phyloP scores from a whole-genome alignment of 2,113 vertebrate species.

The Monopterus albus region DNA sequence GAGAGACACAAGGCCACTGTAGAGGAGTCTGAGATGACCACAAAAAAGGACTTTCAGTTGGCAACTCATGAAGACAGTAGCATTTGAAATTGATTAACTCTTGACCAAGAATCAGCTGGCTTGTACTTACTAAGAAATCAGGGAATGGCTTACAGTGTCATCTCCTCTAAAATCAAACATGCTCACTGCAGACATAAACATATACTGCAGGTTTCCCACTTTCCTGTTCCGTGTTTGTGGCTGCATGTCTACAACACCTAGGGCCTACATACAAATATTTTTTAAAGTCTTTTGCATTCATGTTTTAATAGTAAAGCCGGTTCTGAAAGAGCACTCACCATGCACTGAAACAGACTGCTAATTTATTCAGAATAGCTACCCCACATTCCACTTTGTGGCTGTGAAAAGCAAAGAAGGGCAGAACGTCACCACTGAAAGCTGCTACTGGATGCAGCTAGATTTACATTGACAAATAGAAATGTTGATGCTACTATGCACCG shows the following conservation, averaged over 20 bases:
- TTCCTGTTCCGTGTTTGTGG: not conserved
- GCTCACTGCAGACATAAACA: not conserved
- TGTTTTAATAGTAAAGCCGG: slow-evolving; percentile 36
- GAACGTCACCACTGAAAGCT: slow-evolving; percentile 58
- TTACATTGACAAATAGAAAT: not conserved
- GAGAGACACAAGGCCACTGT: no score
- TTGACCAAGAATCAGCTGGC: not conserved
- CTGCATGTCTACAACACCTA: not conserved
- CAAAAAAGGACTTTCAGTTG: not conserved
- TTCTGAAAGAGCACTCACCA: slow-evolving; percentile 43
- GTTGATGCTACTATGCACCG: no score
- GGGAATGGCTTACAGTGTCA: not conserved
- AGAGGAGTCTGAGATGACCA: not conserved
- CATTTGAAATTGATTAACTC: not conserved
- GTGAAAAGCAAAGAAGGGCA: slow-evolving; percentile 8
- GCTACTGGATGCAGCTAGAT: slow-evolving; percentile 44
- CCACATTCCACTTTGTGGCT: slow-evolving; percentile 16
- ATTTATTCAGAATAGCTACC: slow-evolving; percentile 38
- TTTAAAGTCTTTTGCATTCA: slow-evolving; percentile 4
- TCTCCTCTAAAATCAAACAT: no score
- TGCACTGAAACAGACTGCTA: slow-evolving; percentile 61
- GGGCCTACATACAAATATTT: no score
- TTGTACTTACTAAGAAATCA: not conserved
- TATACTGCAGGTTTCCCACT: not conserved
- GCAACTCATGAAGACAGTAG: not conserved